Evolutionary conservation across 2,113 vertebrate species (phyloP).

Genomic region (Neotoma lepida): DNA sequence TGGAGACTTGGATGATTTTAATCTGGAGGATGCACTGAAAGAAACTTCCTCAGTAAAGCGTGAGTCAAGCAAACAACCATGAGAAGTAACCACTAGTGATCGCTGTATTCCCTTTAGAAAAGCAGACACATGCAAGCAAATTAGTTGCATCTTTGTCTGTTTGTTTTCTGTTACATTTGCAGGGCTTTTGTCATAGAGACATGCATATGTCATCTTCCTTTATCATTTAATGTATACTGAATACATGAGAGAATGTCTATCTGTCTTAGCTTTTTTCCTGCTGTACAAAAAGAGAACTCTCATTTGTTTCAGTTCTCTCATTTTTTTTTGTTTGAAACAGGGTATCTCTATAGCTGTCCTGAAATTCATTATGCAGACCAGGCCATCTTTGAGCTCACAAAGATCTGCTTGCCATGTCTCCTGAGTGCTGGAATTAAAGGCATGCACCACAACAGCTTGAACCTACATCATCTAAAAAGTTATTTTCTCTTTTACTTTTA

Average conservation of each 20-base stretch:
- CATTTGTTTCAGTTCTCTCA: neutral
- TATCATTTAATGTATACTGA: neutral
- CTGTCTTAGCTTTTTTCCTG: neutral
- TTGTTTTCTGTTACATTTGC: neutral
- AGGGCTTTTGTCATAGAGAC: neutral
- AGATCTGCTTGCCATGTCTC: no score
- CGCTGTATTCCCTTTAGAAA: neutral
- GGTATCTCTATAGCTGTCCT: neutral
- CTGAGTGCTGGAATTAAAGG: no score
- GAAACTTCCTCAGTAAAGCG: conserved; percentile 75
- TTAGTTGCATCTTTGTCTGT: neutral
- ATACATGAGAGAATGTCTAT: neutral
- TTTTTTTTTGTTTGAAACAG: neutral
- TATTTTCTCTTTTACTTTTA: neutral
- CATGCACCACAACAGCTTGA: neutral
- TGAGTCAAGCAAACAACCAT: conserved; percentile 79
- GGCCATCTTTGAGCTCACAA: neutral
- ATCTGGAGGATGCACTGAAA: conserved; percentile 77
- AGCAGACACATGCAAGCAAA: neutral
- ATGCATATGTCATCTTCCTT: neutral
- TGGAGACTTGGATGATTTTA: conserved; percentile 73
- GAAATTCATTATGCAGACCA: neutral
- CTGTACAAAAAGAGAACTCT: neutral
- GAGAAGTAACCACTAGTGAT: neutral
- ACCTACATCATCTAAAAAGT: neutral